phyloP scores from a whole-genome alignment of 2,113 vertebrate genomes.

The Centropus unirufus region DNA sequence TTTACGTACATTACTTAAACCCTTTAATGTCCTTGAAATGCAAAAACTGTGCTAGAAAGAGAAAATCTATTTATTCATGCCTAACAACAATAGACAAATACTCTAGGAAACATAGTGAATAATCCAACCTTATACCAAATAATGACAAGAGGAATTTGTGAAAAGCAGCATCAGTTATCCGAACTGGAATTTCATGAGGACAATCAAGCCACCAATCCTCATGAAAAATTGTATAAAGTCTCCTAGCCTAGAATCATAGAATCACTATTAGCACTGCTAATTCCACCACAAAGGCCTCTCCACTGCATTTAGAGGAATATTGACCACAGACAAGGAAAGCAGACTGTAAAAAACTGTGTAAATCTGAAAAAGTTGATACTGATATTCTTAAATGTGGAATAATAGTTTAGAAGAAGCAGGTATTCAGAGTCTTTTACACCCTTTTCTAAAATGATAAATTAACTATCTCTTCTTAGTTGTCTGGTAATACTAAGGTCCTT shows the following conservation, averaged over 20 bases:
- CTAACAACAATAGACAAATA: background rate
- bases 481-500: background rate
- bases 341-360: background rate
- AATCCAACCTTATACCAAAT: background rate
- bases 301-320: background rate
- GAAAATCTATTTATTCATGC: background rate
- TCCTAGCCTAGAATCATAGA: background rate
- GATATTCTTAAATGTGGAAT: background rate
- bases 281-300: background rate
- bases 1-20: background rate
- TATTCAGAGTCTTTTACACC: background rate
- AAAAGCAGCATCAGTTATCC: background rate
- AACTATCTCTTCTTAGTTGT: background rate
- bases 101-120: background rate
- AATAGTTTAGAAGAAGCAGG: background rate
- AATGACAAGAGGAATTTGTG: background rate
- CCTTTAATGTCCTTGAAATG: background rate
- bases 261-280: background rate
- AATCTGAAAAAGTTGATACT: background rate
- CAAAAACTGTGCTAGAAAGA: background rate
- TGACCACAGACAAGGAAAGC: background rate
- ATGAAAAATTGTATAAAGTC: accelerated
- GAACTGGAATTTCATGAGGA: background rate
- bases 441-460: background rate
- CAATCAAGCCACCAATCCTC: background rate